A percentile compares a stretch with the other conserved stretches of the same genome.
These are phyloP conservation scores for Acanthis flammea DNA, from an alignment of 2,797 vertebrate species.

Conservation along the genomic window DNA sequence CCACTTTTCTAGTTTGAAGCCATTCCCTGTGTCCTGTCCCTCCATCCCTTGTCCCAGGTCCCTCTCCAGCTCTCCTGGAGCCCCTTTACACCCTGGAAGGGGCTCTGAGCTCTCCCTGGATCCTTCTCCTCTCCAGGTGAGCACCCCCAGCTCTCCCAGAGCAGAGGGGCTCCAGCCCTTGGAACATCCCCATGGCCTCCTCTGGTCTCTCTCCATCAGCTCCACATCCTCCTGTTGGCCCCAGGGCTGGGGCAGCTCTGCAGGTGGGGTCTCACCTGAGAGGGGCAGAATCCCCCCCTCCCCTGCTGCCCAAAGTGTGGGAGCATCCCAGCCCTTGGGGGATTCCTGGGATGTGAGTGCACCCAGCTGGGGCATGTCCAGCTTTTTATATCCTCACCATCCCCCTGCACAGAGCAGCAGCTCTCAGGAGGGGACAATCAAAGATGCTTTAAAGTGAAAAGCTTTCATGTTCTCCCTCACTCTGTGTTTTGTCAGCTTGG, in stretches of 20 bases:
- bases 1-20: neutral
- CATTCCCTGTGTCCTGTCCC: neutral
- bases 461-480: neutral
- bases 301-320: neutral
- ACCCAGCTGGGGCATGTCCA: neutral
- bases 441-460: neutral
- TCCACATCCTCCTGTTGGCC: fast-evolving
- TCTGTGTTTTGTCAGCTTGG: neutral
- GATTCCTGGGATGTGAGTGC: neutral
- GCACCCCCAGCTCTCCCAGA: neutral
- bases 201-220: neutral
- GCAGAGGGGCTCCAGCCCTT: neutral
- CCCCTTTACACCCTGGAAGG: neutral
- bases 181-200: fast-evolving
- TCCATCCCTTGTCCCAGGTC: neutral
- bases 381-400: neutral
- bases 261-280: neutral
- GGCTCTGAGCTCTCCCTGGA: neutral
- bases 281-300: neutral
- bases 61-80: neutral
- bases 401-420: neutral
- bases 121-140: neutral
- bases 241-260: neutral
- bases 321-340: neutral
- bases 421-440: neutral